These are phyloP conservation scores for Mionectes macconnelli DNA, from an alignment of 2,113 vertebrate species.

Conservation along the genomic window DNA sequence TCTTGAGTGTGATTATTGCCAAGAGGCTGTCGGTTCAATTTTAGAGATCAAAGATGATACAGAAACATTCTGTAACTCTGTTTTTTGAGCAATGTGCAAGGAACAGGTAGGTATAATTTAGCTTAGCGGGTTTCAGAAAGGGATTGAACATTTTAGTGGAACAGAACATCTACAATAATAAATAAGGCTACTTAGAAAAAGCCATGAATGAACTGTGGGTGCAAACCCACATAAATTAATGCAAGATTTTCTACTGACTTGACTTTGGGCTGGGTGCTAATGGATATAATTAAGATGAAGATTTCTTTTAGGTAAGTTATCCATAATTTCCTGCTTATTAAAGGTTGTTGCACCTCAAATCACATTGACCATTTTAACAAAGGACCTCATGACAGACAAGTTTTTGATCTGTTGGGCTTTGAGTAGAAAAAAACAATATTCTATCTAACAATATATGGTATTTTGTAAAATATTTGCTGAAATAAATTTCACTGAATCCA, in stretches of 20 bases:
- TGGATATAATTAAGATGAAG: neutral
- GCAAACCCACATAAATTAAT: neutral
- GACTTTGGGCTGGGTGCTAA: neutral
- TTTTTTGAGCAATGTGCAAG: neutral
- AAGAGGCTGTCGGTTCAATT: neutral
- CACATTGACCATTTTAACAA: neutral
- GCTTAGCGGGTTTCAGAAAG: neutral
- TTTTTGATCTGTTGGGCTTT: neutral
- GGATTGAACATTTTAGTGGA: neutral
- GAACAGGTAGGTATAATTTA: neutral
- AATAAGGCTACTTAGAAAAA: neutral
- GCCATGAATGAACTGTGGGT: neutral
- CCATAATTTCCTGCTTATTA: neutral
- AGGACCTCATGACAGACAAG: neutral
- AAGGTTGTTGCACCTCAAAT: neutral
- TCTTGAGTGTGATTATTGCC: neutral
- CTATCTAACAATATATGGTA: neutral
- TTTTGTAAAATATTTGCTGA: neutral
- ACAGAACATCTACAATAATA: neutral
- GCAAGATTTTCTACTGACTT: neutral
- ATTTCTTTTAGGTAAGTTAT: neutral
- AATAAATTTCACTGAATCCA: neutral
- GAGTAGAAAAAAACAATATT: neutral
- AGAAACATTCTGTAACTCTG: neutral
- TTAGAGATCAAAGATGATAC: neutral